Conservation (phyloP, 1,140 invertebrate species). For the Mycetomoellerius zeteki region DNA sequence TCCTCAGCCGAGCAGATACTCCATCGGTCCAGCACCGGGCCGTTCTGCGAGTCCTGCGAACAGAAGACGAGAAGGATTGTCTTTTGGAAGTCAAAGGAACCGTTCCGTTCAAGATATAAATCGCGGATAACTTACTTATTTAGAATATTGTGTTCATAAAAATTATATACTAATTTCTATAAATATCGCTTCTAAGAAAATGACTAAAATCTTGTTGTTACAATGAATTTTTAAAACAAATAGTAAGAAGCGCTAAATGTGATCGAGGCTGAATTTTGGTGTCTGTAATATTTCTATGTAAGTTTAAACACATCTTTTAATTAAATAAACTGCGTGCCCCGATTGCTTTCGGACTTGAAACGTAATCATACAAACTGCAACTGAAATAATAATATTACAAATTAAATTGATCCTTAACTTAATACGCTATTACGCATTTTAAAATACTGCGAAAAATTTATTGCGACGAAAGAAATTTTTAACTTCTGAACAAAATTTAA, state of each 20-base stretch:
- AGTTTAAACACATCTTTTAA: too few species aligned
- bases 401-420: too few species aligned
- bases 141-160: not conserved
- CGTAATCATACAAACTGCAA: too few species aligned
- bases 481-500: not conserved
- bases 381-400: too few species aligned
- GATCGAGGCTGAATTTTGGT: too few species aligned
- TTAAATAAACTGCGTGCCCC: too few species aligned
- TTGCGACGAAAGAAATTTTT: too few species aligned
- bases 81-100: not conserved
- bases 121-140: not conserved
- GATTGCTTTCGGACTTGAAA: too few species aligned
- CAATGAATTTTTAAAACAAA: not conserved
- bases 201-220: not conserved
- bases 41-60: conserved; percentile 90
- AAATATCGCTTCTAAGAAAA: not conserved
- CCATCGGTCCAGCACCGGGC: conserved; percentile 93
- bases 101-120: not conserved
- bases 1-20: conserved; percentile 94
- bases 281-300: too few species aligned
- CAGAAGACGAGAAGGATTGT: conserved; percentile 46
- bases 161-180: not conserved
- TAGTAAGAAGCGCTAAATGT: too few species aligned
- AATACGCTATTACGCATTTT: too few species aligned
- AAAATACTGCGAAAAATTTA: too few species aligned